These are phyloP conservation scores for Drosophila paranaensis DNA, from an alignment of 2,888 invertebrate species.

Conservation along the genomic window DNA sequence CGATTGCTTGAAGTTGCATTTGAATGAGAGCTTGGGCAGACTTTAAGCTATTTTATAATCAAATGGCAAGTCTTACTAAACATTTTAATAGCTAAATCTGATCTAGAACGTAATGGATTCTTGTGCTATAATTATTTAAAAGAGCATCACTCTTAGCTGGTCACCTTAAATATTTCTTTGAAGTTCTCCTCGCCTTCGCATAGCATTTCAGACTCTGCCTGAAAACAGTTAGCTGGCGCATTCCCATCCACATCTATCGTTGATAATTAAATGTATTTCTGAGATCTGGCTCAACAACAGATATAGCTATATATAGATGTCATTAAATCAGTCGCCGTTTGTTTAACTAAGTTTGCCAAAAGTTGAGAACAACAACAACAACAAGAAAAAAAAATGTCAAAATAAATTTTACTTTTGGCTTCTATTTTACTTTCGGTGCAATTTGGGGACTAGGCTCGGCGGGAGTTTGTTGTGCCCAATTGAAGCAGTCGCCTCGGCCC, in stretches of 20 bases:
- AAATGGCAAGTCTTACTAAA: not conserved
- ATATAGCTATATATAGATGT: slow-evolving; percentile 5
- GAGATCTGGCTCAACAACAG: not conserved
- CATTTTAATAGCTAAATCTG: not conserved
- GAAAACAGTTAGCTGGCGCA: not conserved
- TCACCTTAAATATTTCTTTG: not conserved
- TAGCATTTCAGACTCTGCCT: too few species aligned
- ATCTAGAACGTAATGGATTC: not conserved
- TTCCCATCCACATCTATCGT: not conserved
- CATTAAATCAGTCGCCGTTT: slow-evolving; percentile 7
- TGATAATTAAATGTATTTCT: not conserved
- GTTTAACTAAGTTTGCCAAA: slow-evolving; percentile 28
- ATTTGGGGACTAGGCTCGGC: slow-evolving; percentile 6
- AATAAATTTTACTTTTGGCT: slow-evolving; percentile 22
- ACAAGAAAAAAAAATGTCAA: slow-evolving; percentile 6
- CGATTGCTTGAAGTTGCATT: too few species aligned
- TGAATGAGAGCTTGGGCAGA: too few species aligned
- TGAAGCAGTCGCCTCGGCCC: slow-evolving; percentile 2
- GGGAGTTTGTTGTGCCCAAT: slow-evolving; percentile 10
- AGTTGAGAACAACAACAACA: not conserved
- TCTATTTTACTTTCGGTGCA: slow-evolving; percentile 36
- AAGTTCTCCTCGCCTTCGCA: not conserved
- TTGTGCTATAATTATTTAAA: not conserved
- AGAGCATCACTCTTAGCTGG: not conserved
- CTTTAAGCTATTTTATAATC: not conserved